Conservation (phyloP, 2,113 vertebrate species). For the Brienomyrus brachyistius region DNA sequence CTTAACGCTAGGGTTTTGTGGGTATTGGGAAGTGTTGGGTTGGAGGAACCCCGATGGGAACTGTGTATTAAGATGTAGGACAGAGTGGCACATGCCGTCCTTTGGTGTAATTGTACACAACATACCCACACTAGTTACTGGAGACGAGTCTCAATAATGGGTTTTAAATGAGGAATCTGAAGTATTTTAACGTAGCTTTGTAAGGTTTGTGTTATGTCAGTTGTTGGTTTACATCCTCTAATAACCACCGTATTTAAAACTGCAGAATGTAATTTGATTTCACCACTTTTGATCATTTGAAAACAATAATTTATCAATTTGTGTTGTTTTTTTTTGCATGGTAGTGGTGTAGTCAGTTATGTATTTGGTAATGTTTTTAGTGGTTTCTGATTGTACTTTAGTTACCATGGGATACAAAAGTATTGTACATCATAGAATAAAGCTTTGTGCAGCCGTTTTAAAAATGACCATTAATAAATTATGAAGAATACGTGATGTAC, state of each 20-base stretch:
- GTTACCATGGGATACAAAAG: neutral
- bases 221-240: constrained; percentile 22
- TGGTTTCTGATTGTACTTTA: constrained; percentile 5
- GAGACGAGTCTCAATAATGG: neutral
- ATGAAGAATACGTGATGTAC: neutral
- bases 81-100: neutral
- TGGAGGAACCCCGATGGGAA: neutral
- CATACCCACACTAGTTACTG: neutral
- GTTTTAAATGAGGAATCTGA: constrained; percentile 25
- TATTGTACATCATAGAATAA: neutral
- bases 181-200: constrained; percentile 24
- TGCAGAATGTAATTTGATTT: constrained; percentile 30
- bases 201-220: constrained; percentile 31
- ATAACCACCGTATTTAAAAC: constrained; percentile 27
- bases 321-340: neutral
- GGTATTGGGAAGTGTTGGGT: neutral
- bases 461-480: neutral
- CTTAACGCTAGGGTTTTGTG: neutral
- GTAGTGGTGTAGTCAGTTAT: neutral
- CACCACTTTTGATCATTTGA: neutral
- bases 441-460: constrained; percentile 22
- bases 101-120: neutral
- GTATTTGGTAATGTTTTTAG: neutral
- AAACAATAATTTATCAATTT: constrained; percentile 23
- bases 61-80: neutral